Percentiles rank a stretch among this genome's conserved stretches.
phyloP scores from a whole-genome alignment of 2,888 invertebrate genomes.

The Asteroscopus sphinx region DNA sequence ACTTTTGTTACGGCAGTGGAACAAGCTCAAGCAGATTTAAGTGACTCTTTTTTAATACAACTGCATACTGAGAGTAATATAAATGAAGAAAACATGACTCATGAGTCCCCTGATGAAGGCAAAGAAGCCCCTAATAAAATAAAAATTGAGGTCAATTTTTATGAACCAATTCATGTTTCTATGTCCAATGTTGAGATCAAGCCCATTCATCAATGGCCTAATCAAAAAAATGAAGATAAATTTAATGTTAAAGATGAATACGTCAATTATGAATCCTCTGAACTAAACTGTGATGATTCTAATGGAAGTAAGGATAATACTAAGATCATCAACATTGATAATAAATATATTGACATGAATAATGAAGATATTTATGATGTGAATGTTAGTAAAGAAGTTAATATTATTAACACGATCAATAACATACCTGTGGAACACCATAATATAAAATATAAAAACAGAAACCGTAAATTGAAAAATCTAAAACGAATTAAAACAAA shows the following conservation, averaged over 20 bases:
- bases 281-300: no score
- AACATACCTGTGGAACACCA: background rate
- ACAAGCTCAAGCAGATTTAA: slow-evolving; percentile 68
- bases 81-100: slow-evolving; percentile 40
- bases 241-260: slow-evolving; percentile 5
- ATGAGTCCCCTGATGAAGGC: slow-evolving; percentile 20
- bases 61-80: slow-evolving; percentile 56
- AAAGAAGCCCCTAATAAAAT: no score
- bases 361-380: no score
- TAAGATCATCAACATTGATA: background rate
- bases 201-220: no score
- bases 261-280: background rate
- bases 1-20: slow-evolving; percentile 71
- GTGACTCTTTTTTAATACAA: slow-evolving; percentile 52
- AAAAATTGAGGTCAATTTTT: no score
- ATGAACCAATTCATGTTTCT: no score
- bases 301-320: background rate
- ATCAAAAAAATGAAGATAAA: no score
- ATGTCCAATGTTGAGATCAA: no score
- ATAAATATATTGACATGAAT: no score
- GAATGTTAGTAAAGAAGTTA: background rate
- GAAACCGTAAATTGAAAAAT: no score
- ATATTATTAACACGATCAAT: background rate
- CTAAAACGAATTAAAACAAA: no score
- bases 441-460: no score